These are phyloP conservation scores for Ochropleura plecta DNA, from an alignment of 2,888 invertebrate species.

Conservation along the genomic window DNA sequence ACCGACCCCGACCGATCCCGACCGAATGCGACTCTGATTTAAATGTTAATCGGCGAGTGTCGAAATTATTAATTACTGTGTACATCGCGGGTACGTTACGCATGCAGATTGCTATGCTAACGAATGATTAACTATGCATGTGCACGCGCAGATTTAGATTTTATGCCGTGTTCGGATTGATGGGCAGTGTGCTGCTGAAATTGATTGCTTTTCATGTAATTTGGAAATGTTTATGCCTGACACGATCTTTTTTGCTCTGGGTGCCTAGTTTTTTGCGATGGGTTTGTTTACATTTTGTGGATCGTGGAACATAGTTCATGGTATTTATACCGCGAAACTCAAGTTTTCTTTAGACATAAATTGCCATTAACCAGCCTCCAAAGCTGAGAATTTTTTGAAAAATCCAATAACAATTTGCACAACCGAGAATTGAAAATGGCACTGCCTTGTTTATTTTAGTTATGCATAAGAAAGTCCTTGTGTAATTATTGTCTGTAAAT, in stretches of 20 bases:
- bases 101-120: conserved; percentile 90
- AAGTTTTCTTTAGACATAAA: neutral
- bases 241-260: conserved; percentile 43
- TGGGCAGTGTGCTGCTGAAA: conserved; percentile 58
- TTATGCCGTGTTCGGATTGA: conserved; percentile 68
- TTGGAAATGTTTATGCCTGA: conserved; percentile 54
- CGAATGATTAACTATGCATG: conserved; percentile 89
- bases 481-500: too few species aligned
- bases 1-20: conserved; percentile 74
- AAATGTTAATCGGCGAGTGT: conserved; percentile 89
- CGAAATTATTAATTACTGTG: conserved; percentile 89
- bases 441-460: too few species aligned
- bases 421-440: too few species aligned
- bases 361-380: too few species aligned
- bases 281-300: conserved; percentile 17
- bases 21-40: conserved; percentile 77
- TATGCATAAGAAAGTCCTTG: too few species aligned
- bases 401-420: too few species aligned
- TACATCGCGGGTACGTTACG: conserved; percentile 82
- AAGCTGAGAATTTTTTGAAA: too few species aligned
- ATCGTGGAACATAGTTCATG: neutral
- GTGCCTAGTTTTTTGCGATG: neutral
- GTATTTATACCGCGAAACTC: neutral
- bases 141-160: conserved; percentile 75
- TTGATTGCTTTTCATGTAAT: conserved; percentile 60